Percentiles rank a stretch among this genome's conserved stretches.
These are phyloP conservation scores for Periphyllus acericola DNA, from an alignment of 2,888 invertebrate species.

Conservation along the genomic window DNA sequence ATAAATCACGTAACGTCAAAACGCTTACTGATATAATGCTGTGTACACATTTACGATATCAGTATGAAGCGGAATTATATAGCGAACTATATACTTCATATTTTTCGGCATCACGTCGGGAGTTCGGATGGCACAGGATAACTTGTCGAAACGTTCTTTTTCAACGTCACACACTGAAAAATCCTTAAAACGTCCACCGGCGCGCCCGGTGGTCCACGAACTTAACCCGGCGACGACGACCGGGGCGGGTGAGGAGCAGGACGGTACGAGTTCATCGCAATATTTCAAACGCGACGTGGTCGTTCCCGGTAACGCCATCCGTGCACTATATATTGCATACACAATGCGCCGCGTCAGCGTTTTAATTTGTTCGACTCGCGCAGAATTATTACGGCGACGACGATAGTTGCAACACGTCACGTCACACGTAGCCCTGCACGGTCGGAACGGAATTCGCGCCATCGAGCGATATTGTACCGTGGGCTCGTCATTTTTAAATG, in stretches of 20 bases:
- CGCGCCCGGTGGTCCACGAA: no score
- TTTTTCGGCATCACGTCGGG: no score
- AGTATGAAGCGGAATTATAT: no score
- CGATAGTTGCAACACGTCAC: not conserved
- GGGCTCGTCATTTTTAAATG: not conserved
- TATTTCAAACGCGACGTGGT: not conserved
- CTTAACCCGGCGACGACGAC: no score
- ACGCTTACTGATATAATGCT: no score
- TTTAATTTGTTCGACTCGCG: not conserved
- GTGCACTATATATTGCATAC: slow-evolving; percentile 1
- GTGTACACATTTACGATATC: no score
- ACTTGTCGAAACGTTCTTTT: no score
- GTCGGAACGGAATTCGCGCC: not conserved
- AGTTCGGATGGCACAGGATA: no score
- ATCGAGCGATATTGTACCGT: not conserved
- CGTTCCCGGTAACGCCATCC: not conserved
- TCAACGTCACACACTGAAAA: no score
- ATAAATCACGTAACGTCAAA: no score
- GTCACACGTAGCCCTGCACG: not conserved
- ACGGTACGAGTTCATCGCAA: not conserved
- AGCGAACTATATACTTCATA: no score
- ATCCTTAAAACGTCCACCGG: no score
- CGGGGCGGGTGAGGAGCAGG: not conserved
- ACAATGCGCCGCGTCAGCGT: slow-evolving; percentile 8
- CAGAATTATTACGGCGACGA: not conserved